Percentiles rank a stretch among this genome's conserved stretches.
Conservation (phyloP, 1,140 invertebrate genomes). For the Pygmarrhopalites habei region DNA sequence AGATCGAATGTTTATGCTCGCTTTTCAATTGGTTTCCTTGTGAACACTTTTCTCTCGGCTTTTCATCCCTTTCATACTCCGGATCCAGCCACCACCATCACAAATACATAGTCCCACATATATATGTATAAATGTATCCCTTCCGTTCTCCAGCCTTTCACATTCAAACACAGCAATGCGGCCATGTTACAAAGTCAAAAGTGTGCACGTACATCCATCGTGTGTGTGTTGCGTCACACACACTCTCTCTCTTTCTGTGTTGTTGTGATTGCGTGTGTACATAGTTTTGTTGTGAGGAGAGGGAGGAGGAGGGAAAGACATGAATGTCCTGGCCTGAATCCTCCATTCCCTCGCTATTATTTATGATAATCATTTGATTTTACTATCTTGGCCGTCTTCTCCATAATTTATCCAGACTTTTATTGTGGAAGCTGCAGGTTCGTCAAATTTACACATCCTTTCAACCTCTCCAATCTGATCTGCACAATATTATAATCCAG, state of each 20-base stretch:
- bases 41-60: not conserved
- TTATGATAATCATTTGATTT: slow-evolving; percentile 20
- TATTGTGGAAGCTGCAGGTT: not conserved
- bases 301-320: not conserved
- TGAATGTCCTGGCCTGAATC: slow-evolving; percentile 4
- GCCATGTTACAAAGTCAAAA: too few species aligned
- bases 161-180: too few species aligned
- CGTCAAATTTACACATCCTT: slow-evolving; percentile 19
- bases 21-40: slow-evolving; percentile 9
- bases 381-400: not conserved
- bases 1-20: slow-evolving; percentile 22
- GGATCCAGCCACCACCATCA: too few species aligned
- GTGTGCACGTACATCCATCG: too few species aligned
- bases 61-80: too few species aligned
- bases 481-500: too few species aligned
- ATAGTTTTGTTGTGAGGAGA: not conserved
- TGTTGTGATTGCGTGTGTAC: too few species aligned
- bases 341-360: slow-evolving; percentile 7
- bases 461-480: not conserved
- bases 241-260: too few species aligned
- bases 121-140: too few species aligned
- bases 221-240: too few species aligned
- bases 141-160: slow-evolving; percentile 5
- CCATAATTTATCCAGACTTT: slow-evolving; percentile 12
- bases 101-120: too few species aligned